These are phyloP conservation scores for Euthynnus affinis DNA, from an alignment of 2,797 vertebrate species.

Conservation along the genomic window DNA sequence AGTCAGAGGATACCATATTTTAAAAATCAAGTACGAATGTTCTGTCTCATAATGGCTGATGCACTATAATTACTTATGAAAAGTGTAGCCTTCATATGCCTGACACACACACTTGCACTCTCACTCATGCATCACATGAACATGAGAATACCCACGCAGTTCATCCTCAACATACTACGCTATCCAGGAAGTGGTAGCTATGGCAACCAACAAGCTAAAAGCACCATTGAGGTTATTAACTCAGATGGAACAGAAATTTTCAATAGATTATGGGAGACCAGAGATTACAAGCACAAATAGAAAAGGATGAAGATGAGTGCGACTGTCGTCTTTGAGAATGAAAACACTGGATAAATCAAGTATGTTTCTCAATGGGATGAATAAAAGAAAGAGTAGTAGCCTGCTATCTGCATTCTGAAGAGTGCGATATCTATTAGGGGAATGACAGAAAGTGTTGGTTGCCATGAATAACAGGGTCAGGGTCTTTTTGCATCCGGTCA, in stretches of 20 bases:
- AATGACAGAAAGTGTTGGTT: neutral
- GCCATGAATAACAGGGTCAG: neutral
- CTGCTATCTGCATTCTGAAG: neutral
- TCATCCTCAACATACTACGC: conserved; percentile 57
- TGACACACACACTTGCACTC: conserved; percentile 12
- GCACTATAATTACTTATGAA: conserved; percentile 67
- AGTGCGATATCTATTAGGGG: neutral
- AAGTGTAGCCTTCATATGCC: conserved; percentile 48
- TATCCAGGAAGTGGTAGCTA: conserved; percentile 67
- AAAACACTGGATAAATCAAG: conserved; percentile 23
- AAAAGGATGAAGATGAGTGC: conserved; percentile 12
- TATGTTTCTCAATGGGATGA: conserved; percentile 17
- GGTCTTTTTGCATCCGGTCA: neutral
- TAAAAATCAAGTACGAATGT: conserved; percentile 60
- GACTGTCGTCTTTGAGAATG: neutral
- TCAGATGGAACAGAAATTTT: conserved; percentile 52
- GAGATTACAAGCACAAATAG: conserved; percentile 8
- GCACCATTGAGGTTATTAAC: conserved; percentile 62
- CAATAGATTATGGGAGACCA: conserved; percentile 15
- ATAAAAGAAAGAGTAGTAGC: neutral
- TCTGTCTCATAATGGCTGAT: conserved; percentile 59
- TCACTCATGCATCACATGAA: conserved; percentile 22
- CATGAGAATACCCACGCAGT: conserved; percentile 61
- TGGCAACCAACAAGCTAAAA: conserved; percentile 73
- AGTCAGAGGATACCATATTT: conserved; percentile 63